Base-by-base conservation (phyloP, 2,113 vertebrate species). In the Phyllopteryx taeniolatus region DNA sequence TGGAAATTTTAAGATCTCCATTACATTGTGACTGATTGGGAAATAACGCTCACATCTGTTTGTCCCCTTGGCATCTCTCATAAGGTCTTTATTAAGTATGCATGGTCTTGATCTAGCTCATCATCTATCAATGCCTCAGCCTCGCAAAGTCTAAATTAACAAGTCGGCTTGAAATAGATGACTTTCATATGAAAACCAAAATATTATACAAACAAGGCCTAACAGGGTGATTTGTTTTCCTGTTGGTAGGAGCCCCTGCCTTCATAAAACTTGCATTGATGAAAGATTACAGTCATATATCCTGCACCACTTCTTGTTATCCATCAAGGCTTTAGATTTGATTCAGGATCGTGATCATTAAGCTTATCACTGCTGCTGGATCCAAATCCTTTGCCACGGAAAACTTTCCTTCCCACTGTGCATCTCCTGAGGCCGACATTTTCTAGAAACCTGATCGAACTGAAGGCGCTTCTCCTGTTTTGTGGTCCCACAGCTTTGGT, bases 141-240 rank as follows among this genome's bases (percentile, higher is more conserved):
- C 70, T 77, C 78, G 67, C 70, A 83, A 78, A 76, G 78, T 51
- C 79, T 80, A 77, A 82, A 89, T 88, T 82, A 87, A 83, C 64
- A 14, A 74, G 56, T 77, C 61, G 73, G 75, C 87, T 82, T 86
- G 81, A 89, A 88, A 90, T 87, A 79, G 78, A 90, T 87, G 84
- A 78, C 80, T 87, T 90, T 85, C 80, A 85, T 86, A 86, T 79
- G 67, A 33, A 77, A 63, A 72, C 79, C 71, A 51, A 73, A 71
- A 70, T 76, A 84, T 80, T 79, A 35, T 79, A 80, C 80, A 63
- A 78, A 81, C 76, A 75, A 81, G 57, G 67, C 67, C 63, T 62
- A 78, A 73, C 77, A 72, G 72, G 49, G 63, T 20, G 64, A 72
- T 71, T 79, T 79, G 79, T 87, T 81, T 82, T 80, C 71, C 71